A percentile compares a stretch with the other conserved stretches of the same genome.
These are phyloP conservation scores for Leptura quadrifasciata DNA, from an alignment of 2,888 invertebrate species.

Conservation along the genomic window DNA sequence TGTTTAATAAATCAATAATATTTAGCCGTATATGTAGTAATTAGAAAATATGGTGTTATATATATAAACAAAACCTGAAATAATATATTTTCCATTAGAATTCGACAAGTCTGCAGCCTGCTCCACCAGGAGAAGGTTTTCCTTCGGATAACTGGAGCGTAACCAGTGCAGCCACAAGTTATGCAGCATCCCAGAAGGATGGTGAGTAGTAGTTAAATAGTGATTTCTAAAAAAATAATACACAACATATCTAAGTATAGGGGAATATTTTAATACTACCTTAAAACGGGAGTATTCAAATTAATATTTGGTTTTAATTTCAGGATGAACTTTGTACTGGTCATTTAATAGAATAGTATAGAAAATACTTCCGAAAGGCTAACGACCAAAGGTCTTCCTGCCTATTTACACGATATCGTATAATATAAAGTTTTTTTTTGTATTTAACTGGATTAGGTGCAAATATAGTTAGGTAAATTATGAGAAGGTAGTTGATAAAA, in stretches of 20 bases:
- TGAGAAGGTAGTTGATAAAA: conserved; percentile 3
- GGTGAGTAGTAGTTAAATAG: conserved; percentile 18
- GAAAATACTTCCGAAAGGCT: conserved; percentile 33
- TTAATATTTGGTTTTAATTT: conserved; percentile 42
- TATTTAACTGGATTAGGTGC: background rate
- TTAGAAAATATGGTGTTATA: too few relatives aligned
- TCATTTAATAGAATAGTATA: conserved; percentile 27
- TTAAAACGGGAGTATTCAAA: conserved; percentile 44
- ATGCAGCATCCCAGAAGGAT: conserved; percentile 24
- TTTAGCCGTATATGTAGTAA: too few relatives aligned
- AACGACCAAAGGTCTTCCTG: conserved; percentile 32
- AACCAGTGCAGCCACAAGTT: background rate
- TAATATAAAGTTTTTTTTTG: background rate
- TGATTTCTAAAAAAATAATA: background rate
- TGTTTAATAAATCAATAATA: too few relatives aligned
- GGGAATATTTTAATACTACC: conserved; percentile 11
- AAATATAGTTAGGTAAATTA: conserved; percentile 5
- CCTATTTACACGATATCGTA: conserved; percentile 6
- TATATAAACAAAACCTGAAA: too few relatives aligned
- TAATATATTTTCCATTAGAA: background rate
- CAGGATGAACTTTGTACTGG: conserved; percentile 27
- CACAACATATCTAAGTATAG: background rate
- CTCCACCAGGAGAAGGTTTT: conserved; percentile 29
- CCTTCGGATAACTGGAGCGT: conserved; percentile 22
- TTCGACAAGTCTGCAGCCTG: conserved; percentile 15